Evolutionary conservation across 2,888 invertebrate genomes (phyloP).

Genomic region (Chrysolina haemoptera): DNA sequence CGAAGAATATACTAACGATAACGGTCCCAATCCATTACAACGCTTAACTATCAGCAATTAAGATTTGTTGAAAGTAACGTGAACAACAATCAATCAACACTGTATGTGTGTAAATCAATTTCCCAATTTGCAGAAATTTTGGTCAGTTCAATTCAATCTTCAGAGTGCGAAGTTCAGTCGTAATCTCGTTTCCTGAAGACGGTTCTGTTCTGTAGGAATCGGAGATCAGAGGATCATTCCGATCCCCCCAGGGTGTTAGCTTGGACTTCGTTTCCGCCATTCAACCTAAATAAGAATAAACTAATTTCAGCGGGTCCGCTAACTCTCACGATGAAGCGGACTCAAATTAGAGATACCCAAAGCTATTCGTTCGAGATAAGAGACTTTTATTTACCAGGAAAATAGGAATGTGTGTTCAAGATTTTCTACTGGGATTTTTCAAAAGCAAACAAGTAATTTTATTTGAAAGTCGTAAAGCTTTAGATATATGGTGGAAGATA

Average conservation of each 20-base stretch:
- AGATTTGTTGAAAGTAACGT: too few species aligned
- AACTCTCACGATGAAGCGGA: conserved; percentile 44
- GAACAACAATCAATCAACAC: too few species aligned
- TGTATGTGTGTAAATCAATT: background rate
- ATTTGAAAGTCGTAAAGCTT: conserved; percentile 35
- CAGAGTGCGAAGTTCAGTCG: background rate
- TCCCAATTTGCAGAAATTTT: background rate
- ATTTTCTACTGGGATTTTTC: conserved; percentile 27
- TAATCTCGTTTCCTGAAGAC: conserved; percentile 16
- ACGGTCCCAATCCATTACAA: too few species aligned
- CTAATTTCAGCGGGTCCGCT: conserved; percentile 43
- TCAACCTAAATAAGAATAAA: conserved; percentile 52
- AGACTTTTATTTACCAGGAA: conserved; percentile 38
- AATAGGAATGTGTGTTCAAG: conserved; percentile 38
- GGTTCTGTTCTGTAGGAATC: conserved; percentile 37
- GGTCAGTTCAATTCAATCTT: background rate
- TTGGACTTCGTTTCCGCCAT: conserved; percentile 47
- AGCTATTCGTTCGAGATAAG: conserved; percentile 37
- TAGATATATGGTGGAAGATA: conserved; percentile 31
- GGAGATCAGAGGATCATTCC: conserved; percentile 42
- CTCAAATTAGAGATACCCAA: conserved; percentile 45
- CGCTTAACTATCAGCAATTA: too few species aligned
- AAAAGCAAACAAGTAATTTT: conserved; percentile 37
- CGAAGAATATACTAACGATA: too few species aligned
- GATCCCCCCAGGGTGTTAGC: conserved; percentile 46